These are phyloP conservation scores for Adelognathus sp. DNA, from an alignment of 2,888 invertebrate genomes.

Conservation along the genomic window DNA sequence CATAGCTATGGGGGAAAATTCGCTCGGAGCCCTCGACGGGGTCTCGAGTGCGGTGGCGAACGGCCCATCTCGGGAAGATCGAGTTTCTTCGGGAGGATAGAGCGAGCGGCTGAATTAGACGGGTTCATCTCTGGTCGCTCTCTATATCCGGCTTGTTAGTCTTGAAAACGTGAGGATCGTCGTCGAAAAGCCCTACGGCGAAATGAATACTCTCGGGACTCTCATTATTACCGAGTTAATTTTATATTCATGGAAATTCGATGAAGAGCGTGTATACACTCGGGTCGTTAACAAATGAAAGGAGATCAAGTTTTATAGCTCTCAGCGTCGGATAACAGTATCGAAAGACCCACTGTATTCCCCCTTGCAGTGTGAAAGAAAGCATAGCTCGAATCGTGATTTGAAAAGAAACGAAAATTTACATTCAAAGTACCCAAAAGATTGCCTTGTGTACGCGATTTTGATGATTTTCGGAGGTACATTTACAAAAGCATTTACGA, in stretches of 20 bases:
- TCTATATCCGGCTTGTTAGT: conserved; percentile 21
- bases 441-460: too few relatives aligned
- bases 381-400: too few relatives aligned
- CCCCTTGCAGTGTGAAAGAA: too few relatives aligned
- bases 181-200: not conserved
- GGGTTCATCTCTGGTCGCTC: not conserved
- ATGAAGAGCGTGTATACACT: not conserved
- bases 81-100: conserved; percentile 30
- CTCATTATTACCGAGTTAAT: conserved; percentile 12
- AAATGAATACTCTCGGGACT: conserved; percentile 1
- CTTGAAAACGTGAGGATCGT: conserved; percentile 11
- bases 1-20: conserved; percentile 33
- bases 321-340: too few relatives aligned
- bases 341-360: too few relatives aligned
- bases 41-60: not conserved
- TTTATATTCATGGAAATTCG: not conserved
- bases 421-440: too few relatives aligned
- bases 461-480: too few relatives aligned
- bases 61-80: conserved; percentile 11
- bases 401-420: too few relatives aligned
- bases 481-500: too few relatives aligned
- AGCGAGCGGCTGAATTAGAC: conserved; percentile 36
- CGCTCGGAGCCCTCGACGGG: not conserved
- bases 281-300: not conserved
- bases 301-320: too few relatives aligned